Conservation (phyloP, 2,888 invertebrate genomes). For the Acheta domesticus region DNA sequence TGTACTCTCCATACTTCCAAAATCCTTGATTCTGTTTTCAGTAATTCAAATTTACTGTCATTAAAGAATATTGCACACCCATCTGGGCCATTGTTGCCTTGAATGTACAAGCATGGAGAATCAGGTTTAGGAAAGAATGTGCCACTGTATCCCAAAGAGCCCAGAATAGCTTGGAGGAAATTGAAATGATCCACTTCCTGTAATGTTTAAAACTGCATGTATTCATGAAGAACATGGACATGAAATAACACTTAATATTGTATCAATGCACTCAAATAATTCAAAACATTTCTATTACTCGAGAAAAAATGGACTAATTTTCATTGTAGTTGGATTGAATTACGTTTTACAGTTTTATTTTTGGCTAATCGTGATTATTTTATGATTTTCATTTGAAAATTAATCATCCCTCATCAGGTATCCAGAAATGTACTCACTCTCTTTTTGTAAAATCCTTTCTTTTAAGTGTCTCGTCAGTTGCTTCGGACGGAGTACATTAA, state of each 20-base stretch:
- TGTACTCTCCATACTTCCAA: constrained; percentile 70
- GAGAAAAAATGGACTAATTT: no score
- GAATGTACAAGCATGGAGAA: constrained; percentile 69
- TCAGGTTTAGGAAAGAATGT: constrained; percentile 73
- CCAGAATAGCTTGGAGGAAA: constrained; percentile 60
- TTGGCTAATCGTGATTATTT: no score
- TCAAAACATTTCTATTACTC: neutral
- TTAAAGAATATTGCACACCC: constrained; percentile 74
- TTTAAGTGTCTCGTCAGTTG: no score
- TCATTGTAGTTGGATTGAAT: no score
- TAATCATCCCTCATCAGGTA: no score
- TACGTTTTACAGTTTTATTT: no score
- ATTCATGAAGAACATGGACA: no score
- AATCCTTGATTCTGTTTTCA: constrained; percentile 57
- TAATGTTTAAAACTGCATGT: constrained; percentile 33
- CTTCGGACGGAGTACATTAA: no score
- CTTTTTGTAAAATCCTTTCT: no score
- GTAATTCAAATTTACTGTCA: constrained; percentile 58
- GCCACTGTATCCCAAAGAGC: constrained; percentile 63
- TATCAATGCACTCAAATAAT: neutral
- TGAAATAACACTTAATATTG: no score
- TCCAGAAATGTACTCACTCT: no score
- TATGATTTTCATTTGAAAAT: no score
- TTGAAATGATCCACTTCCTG: constrained; percentile 75
- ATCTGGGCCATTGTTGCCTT: constrained; percentile 71